These are phyloP conservation scores for Phengaris arion DNA, from an alignment of 2,888 invertebrate species.

Conservation along the genomic window DNA sequence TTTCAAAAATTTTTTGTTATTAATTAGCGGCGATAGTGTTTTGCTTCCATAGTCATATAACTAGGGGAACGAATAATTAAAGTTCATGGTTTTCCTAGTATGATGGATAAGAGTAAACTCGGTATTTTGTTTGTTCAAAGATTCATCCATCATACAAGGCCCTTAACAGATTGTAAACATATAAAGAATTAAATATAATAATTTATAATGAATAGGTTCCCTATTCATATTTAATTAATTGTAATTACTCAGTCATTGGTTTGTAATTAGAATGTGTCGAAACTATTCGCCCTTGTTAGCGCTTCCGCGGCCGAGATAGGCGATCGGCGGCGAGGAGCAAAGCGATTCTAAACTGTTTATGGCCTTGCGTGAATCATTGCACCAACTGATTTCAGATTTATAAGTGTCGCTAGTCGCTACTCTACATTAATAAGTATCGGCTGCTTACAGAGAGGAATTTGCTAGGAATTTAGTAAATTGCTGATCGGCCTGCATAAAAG, in stretches of 20 bases:
- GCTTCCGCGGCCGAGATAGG: constrained; percentile 21
- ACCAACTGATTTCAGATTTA: constrained; percentile 9
- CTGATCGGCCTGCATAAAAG: too few relatives aligned
- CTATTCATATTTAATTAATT: neutral
- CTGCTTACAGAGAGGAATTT: neutral
- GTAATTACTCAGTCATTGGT: neutral
- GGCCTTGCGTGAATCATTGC: constrained; percentile 18
- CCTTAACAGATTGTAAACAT: neutral
- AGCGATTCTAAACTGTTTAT: constrained; percentile 13
- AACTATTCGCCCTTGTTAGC: constrained; percentile 18
- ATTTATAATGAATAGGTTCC: neutral
- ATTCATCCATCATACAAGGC: neutral
- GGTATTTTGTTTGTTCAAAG: neutral
- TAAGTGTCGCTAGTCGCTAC: neutral
- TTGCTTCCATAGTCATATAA: too few relatives aligned
- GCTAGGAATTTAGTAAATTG: neutral
- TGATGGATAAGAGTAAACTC: too few relatives aligned
- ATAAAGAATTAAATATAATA: too few relatives aligned
- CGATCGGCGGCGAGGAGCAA: constrained; percentile 21
- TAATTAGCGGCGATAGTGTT: too few relatives aligned
- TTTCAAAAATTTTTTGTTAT: too few relatives aligned
- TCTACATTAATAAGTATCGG: neutral
- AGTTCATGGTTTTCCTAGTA: too few relatives aligned
- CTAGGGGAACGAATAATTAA: too few relatives aligned
- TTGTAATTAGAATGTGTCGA: constrained; percentile 16